A percentile compares a stretch with the other conserved stretches of the same genome.
Evolutionary conservation across 2,113 vertebrate genomes (phyloP).

Genomic region (Serinus canaria): DNA sequence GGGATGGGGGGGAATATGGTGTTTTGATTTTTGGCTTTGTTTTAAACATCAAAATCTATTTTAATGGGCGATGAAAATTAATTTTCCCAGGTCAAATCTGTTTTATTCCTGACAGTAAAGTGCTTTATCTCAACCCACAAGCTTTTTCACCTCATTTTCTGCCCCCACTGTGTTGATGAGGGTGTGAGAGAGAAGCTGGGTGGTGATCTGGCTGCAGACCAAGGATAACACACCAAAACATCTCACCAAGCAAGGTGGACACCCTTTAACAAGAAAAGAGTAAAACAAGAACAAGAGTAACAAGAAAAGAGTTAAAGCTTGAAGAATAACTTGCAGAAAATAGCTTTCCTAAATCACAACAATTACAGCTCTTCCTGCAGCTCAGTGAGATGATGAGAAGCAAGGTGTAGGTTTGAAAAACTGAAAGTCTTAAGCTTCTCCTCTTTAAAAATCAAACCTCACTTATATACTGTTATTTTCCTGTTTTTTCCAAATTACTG

Average conservation of each 20-base stretch:
- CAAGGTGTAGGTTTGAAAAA: neutral
- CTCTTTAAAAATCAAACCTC: neutral
- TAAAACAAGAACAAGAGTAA: neutral
- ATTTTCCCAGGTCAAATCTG: neutral
- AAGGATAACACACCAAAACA: neutral
- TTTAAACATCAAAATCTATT: neutral
- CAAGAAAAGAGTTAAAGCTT: neutral
- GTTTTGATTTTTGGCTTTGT: neutral
- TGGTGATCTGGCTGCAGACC: neutral
- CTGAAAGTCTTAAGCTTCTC: neutral
- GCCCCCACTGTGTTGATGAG: neutral
- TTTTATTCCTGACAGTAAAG: neutral
- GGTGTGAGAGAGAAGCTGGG: neutral
- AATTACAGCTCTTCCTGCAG: neutral
- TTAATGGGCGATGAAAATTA: neutral
- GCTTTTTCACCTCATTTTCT: neutral
- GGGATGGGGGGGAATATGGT: neutral
- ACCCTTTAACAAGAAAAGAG: neutral
- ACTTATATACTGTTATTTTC: neutral
- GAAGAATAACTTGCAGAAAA: neutral
- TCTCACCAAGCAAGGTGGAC: neutral
- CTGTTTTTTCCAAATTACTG: neutral
- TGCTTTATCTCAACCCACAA: neutral
- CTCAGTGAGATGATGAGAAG: neutral
- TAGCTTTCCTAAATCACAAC: neutral